These are phyloP conservation scores for Oeneis ivallda DNA, from an alignment of 2,888 invertebrate genomes.

Conservation along the genomic window DNA sequence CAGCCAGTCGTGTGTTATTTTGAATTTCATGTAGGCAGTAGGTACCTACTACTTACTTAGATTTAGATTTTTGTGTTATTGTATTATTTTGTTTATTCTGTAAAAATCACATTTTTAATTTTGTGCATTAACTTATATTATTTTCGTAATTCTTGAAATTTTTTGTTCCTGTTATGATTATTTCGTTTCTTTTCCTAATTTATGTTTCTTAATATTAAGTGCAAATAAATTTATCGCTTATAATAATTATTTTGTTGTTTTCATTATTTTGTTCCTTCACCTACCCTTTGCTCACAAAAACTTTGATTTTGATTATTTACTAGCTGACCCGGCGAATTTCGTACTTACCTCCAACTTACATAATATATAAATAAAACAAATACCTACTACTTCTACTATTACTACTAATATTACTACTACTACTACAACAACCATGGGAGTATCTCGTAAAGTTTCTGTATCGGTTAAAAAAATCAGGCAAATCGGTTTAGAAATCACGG, in stretches of 20 bases:
- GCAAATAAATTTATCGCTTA: slow-evolving; percentile 80
- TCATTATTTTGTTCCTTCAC: slow-evolving; percentile 44
- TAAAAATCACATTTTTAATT: slow-evolving; percentile 47
- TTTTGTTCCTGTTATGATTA: slow-evolving; percentile 81
- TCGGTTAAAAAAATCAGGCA: too few relatives aligned
- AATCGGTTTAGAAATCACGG: too few relatives aligned
- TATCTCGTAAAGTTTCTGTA: too few relatives aligned
- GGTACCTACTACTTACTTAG: slow-evolving; percentile 38
- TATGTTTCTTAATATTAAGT: slow-evolving; percentile 69
- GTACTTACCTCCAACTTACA: too few relatives aligned
- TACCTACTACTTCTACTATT: too few relatives aligned
- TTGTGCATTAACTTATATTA: slow-evolving; percentile 47
- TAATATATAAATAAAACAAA: too few relatives aligned
- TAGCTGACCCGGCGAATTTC: too few relatives aligned
- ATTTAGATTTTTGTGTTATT: slow-evolving; percentile 51
- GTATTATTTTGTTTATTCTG: slow-evolving; percentile 55
- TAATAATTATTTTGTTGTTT: slow-evolving; percentile 56
- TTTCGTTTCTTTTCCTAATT: slow-evolving; percentile 72
- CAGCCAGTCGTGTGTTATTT: slow-evolving; percentile 65
- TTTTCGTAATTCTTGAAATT: slow-evolving; percentile 52
- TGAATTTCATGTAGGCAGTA: slow-evolving; percentile 40
- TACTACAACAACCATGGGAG: too few relatives aligned
- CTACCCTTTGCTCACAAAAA: not conserved
- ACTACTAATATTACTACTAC: too few relatives aligned
- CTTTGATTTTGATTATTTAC: not conserved